Evolutionary conservation across 2,797 vertebrate genomes (phyloP).

Genomic region (Bradypodion ventrale): DNA sequence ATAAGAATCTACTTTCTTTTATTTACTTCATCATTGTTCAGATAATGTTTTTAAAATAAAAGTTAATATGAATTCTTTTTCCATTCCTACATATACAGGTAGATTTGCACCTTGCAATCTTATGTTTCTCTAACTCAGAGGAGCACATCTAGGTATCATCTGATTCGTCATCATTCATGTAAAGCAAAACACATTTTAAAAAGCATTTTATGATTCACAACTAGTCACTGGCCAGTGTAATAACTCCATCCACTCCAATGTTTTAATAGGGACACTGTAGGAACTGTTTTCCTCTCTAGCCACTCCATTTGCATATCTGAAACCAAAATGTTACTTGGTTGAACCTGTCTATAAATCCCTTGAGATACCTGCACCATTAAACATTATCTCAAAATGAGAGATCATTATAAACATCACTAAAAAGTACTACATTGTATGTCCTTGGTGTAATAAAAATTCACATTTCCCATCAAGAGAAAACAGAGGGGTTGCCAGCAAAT

Average conservation of each 20-base stretch:
- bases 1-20: background rate
- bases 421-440: conserved; percentile 63
- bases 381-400: conserved; percentile 70
- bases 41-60: background rate
- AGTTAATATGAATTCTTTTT: background rate
- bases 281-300: conserved; percentile 61
- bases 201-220: conserved; percentile 65
- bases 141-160: conserved; percentile 33
- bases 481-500: conserved; percentile 57
- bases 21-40: background rate
- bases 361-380: conserved; percentile 61
- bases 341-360: conserved; percentile 68
- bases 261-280: conserved; percentile 9
- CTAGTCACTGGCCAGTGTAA: conserved; percentile 42
- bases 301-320: conserved; percentile 64
- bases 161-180: conserved; percentile 40
- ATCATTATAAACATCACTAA: conserved; percentile 58
- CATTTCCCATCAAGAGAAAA: conserved; percentile 52
- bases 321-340: conserved; percentile 61
- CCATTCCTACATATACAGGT: background rate
- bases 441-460: conserved; percentile 69
- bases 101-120: background rate
- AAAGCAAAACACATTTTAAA: conserved; percentile 33
- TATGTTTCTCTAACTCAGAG: conserved; percentile 45
- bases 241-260: background rate